Base-by-base conservation (phyloP, 2,888 invertebrate species). In the Lasioglossum morio region DNA sequence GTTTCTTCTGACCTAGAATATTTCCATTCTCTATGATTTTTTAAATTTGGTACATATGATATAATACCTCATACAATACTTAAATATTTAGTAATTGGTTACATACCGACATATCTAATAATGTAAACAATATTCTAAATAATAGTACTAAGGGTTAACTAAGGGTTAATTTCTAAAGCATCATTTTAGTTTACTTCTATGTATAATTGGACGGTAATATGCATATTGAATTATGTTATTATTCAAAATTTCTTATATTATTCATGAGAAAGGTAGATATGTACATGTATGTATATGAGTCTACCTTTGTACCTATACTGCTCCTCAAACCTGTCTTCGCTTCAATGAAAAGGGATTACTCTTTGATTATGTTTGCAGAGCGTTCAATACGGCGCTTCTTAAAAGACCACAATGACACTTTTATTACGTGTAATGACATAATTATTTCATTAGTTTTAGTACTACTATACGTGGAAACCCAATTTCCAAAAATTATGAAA, bases 271-370 rank as follows among this genome's bases (percentile, higher is more conserved):
- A 40, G n/a, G n/a, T n/a, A n/a, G n/a, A n/a, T n/a, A n/a, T 16
- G 63, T 27, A 19, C 7, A 23, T 23, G 14, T n/a, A 74, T 53
- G 66, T 19, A 66, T 8, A 69, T 37, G 23, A 23, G 23, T 69
- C 37, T 57, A 34, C 34, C 37, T 37, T 37, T 37, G 57, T 53
- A 14, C 53, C 34, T 34, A 73, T 48, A 23, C 53, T 34, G n/a
- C n/a, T 74, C 53, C n/a, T 74, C 7, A 53, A 48, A n/a, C 40
- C 37, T 40, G 12, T 70, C 14, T 37, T 70, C 40, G 69, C 37
- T 70, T n/a, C 40, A 70, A 70, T 70, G 70, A 70, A 70, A 70
- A 40, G 70, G n/a, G 70, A 70, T 69, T 69, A 34, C 69, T 12
- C 12, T n/a, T 7, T 40, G 70, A 70, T 70, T 70, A 40, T 70